Conservation (phyloP, 1,140 invertebrate species). For the Heliconius hermathena region DNA sequence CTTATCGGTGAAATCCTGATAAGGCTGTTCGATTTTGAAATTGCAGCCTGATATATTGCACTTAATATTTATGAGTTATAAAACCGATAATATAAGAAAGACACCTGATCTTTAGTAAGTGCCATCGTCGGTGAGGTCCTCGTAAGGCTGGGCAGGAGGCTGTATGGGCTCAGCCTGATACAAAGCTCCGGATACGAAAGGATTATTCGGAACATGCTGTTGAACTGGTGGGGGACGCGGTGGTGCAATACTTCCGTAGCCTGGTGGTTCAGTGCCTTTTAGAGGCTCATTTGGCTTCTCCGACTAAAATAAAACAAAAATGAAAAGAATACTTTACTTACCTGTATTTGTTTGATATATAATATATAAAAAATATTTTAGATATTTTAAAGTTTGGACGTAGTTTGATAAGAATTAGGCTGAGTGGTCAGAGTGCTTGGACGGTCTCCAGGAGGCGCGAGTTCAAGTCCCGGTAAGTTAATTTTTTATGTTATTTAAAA, state of each 20-base stretch:
- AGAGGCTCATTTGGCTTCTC: slow-evolving; percentile 66
- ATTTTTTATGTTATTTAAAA: background rate
- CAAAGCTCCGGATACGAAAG: slow-evolving; percentile 81
- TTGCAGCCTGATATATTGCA: slow-evolving; percentile 15
- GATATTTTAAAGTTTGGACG: too few relatives aligned
- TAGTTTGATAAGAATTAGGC: too few relatives aligned
- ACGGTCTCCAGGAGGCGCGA: too few relatives aligned
- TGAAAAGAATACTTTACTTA: background rate
- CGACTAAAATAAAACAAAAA: slow-evolving; percentile 53
- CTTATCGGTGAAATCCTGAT: background rate
- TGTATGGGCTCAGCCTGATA: slow-evolving; percentile 83
- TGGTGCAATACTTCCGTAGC: slow-evolving; percentile 78
- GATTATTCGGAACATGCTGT: slow-evolving; percentile 83
- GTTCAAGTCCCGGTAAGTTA: background rate
- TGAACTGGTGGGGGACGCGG: slow-evolving; percentile 61
- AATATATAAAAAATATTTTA: too few relatives aligned
- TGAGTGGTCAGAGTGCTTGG: too few relatives aligned
- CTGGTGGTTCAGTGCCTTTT: slow-evolving; percentile 65
- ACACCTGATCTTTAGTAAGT: slow-evolving; percentile 73
- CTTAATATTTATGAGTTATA: slow-evolving; percentile 1
- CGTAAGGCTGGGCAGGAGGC: slow-evolving; percentile 82
- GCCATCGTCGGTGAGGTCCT: slow-evolving; percentile 82
- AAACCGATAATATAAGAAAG: background rate
- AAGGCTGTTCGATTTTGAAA: background rate
- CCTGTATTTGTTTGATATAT: background rate